Evolutionary conservation across 2,888 invertebrate genomes (phyloP).

Genomic region (Anarsia innoxiella): DNA sequence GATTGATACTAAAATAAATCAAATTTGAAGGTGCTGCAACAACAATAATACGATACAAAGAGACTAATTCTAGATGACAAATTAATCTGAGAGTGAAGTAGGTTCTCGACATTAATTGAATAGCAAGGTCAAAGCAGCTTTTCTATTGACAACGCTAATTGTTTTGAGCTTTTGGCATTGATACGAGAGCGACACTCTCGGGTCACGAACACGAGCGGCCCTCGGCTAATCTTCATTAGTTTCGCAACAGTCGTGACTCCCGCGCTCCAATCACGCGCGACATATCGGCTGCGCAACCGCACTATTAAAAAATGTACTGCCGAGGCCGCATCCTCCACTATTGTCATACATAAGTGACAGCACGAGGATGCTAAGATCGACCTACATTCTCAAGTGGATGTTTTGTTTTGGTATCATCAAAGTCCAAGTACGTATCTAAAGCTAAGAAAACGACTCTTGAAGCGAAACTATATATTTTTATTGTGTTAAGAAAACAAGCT

Average conservation of each 20-base stretch:
- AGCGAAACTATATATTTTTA: slow-evolving; percentile 33
- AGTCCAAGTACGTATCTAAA: slow-evolving; percentile 9
- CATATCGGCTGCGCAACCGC: slow-evolving; percentile 29
- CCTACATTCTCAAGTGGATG: slow-evolving; percentile 3
- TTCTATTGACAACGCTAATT: slow-evolving; percentile 3
- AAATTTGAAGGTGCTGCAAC: too few species aligned
- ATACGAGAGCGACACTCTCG: slow-evolving; percentile 2
- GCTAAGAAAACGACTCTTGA: slow-evolving; percentile 22
- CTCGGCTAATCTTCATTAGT: slow-evolving; percentile 16
- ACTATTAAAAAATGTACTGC: slow-evolving; percentile 30
- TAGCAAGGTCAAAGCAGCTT: too few species aligned
- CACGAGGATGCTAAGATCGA: not conserved
- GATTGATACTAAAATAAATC: too few species aligned
- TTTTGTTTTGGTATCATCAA: slow-evolving; percentile 8
- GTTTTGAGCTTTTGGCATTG: slow-evolving; percentile 6
- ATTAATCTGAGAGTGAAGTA: too few species aligned
- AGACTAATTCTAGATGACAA: too few species aligned
- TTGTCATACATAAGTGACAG: slow-evolving; percentile 5
- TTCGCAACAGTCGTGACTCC: slow-evolving; percentile 52
- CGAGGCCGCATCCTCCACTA: slow-evolving; percentile 20
- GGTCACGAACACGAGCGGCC: slow-evolving; percentile 1
- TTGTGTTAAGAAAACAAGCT: slow-evolving; percentile 24
- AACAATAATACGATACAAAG: too few species aligned
- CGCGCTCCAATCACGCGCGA: slow-evolving; percentile 40
- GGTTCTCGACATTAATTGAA: too few species aligned